phyloP scores from a whole-genome alignment of 2,797 vertebrate species.

The Adrianichthys oophorus region DNA sequence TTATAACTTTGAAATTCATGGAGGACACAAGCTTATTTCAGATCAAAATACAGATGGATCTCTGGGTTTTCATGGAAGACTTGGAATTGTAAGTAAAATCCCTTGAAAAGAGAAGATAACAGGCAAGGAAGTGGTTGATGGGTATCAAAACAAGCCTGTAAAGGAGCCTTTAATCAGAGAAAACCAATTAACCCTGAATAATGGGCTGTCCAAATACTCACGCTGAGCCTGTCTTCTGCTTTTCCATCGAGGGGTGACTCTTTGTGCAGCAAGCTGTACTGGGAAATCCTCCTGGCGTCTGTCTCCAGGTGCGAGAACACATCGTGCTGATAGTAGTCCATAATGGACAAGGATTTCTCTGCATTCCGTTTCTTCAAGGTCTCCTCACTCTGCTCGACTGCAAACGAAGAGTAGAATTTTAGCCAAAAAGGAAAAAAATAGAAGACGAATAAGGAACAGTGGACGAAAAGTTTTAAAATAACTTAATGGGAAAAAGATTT shows the following conservation, averaged over 20 bases:
- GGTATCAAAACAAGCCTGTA: slow-evolving; percentile 15
- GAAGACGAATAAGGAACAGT: too few relatives aligned
- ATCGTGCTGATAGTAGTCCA: slow-evolving; percentile 82
- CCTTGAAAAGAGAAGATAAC: background rate
- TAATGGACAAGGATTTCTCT: slow-evolving; percentile 75
- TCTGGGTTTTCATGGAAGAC: too few relatives aligned
- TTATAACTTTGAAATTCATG: too few relatives aligned
- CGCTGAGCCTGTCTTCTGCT: slow-evolving; percentile 66
- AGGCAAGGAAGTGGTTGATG: slow-evolving; percentile 13
- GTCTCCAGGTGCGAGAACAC: slow-evolving; percentile 74
- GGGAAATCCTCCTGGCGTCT: slow-evolving; percentile 74
- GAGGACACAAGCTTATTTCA: too few relatives aligned
- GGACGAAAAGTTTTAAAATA: background rate
- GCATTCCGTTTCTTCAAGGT: slow-evolving; percentile 69
- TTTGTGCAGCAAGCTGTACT: slow-evolving; percentile 78
- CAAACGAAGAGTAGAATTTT: background rate
- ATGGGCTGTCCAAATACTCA: slow-evolving; percentile 64
- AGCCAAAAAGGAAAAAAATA: background rate
- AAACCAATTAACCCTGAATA: slow-evolving; percentile 11
- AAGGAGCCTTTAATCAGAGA: slow-evolving; percentile 14
- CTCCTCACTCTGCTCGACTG: slow-evolving; percentile 69
- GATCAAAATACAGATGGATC: too few relatives aligned
- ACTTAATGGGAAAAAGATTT: background rate
- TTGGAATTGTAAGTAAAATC: too few relatives aligned
- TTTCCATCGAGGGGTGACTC: slow-evolving; percentile 68